Base-by-base conservation (phyloP, 37 sponge, comb jelly and placozoan genomes). In the Aplysina aerophoba region DNA sequence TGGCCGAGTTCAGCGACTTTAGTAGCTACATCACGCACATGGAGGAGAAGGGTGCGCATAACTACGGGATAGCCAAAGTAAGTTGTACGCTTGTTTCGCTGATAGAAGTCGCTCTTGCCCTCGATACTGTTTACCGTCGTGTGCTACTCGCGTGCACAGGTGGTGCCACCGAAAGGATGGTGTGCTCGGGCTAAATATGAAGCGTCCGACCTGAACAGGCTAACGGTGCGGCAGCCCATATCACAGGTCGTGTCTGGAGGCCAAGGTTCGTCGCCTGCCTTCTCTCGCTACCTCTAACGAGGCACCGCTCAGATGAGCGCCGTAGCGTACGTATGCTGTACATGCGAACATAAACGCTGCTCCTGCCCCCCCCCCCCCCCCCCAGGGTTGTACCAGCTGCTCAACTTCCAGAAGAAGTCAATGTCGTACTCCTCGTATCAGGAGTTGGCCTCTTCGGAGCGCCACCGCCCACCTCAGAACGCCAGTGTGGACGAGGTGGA, bases 1-100 rank as follows among this genome's bases (percentile, higher is more conserved):
- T 88, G 89, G 96, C 95, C 22, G 91, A 99, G 88, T 99, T 99
- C 88, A 80, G 86, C 63, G 93, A 99, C 91, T 99, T 99, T 86
- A 56, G 83, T 68, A 60, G 39, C 2, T 99, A 89, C 73, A 84
- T 99, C 0, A 39, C 81, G 27, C 95, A 90, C 88, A 99, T 99
- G 94, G 99, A 99, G 86, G 64, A 85, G 5, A 82, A 95, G 36
- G 99, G 99, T 0, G 99, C 99, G 25, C 96, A 94, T 25, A 82
- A 95, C 39, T 88, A 44, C 55, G 99, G 99, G 20, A 77, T 94
- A 20, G 97, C 95, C 15, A 99, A 99, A 90, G 98, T 97, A 79
- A 39, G 59, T 34, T 40, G n/a, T 41, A 1, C 25, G 31, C 13
- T 33, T 38, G 19, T 30, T 38, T 40, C 53, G 22, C 4, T 63